Evolutionary conservation across 1,140 invertebrate genomes (phyloP).

Genomic region (Cardiocondyla obscurior): DNA sequence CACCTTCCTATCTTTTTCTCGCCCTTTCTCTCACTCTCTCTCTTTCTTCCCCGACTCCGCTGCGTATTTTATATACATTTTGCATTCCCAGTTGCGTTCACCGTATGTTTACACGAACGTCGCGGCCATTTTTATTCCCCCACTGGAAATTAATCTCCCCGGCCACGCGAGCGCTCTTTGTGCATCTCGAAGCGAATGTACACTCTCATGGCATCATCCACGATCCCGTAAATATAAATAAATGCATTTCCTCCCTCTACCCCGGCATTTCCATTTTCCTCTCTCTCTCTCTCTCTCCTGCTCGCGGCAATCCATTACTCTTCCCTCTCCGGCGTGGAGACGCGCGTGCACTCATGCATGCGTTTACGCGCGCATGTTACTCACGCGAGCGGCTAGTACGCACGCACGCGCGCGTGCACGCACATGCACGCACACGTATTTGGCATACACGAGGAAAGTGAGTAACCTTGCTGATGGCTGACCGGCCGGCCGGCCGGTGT

Average conservation of each 20-base stretch:
- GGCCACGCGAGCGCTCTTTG: constrained; percentile 14
- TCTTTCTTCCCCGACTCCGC: neutral
- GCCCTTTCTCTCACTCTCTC: neutral
- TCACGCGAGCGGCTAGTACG: constrained; percentile 8
- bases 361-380: constrained; percentile 18
- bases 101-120: constrained; percentile 29
- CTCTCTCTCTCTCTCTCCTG: constrained; percentile 55
- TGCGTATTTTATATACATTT: constrained; percentile 1
- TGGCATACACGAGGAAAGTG: constrained; percentile 66
- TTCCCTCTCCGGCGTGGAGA: constrained; percentile 15
- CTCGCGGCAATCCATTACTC: constrained; percentile 44
- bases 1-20: neutral
- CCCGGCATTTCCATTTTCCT: constrained; percentile 7
- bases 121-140: constrained; percentile 36
- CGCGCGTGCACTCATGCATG: constrained; percentile 37
- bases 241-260: constrained; percentile 26
- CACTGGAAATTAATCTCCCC: constrained; percentile 28
- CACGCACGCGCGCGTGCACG: neutral
- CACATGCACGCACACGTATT: neutral
- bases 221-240: constrained; percentile 51
- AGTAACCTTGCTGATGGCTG: constrained; percentile 70
- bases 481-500: constrained; percentile 38
- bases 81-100: neutral
- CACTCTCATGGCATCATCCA: constrained; percentile 40
- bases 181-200: constrained; percentile 21